Percentiles rank a stretch among this genome's conserved stretches.
These are phyloP conservation scores for Alaudala cheleensis DNA, from an alignment of 2,113 vertebrate species.

Conservation along the genomic window DNA sequence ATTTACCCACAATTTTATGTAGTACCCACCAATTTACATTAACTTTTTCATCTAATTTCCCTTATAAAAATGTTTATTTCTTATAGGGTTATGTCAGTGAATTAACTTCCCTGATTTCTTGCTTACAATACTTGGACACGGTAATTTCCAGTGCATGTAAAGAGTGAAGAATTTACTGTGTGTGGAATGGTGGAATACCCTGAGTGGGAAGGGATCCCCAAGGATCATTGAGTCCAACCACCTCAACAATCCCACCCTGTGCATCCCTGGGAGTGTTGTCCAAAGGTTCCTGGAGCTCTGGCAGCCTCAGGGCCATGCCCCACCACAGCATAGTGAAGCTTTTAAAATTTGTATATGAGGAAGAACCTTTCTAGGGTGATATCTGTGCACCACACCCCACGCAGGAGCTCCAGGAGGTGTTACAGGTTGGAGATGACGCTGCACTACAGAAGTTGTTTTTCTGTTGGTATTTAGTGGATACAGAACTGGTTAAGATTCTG, in stretches of 20 bases:
- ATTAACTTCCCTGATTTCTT: not conserved
- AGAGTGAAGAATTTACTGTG: not conserved
- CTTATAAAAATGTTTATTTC: not conserved
- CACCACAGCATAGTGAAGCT: not conserved
- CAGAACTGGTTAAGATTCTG: not conserved
- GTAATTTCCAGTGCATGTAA: not conserved
- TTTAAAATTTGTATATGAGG: not conserved
- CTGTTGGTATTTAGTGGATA: not conserved
- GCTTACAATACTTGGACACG: not conserved
- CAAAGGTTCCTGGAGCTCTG: not conserved
- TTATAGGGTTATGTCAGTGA: not conserved
- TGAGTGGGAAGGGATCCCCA: not conserved
- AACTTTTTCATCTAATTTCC: not conserved
- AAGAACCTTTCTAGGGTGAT: not conserved
- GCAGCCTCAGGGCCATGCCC: fast-evolving
- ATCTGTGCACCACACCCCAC: not conserved
- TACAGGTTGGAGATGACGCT: fast-evolving
- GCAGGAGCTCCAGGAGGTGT: not conserved
- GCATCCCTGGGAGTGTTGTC: fast-evolving
- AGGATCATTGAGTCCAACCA: not conserved
- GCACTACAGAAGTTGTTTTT: not conserved
- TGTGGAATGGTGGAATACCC: not conserved
- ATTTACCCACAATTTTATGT: not conserved
- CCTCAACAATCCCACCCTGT: not conserved
- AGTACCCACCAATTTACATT: not conserved